These are phyloP conservation scores for Austrolebias charrua DNA, from an alignment of 2,797 vertebrate genomes.

Conservation along the genomic window DNA sequence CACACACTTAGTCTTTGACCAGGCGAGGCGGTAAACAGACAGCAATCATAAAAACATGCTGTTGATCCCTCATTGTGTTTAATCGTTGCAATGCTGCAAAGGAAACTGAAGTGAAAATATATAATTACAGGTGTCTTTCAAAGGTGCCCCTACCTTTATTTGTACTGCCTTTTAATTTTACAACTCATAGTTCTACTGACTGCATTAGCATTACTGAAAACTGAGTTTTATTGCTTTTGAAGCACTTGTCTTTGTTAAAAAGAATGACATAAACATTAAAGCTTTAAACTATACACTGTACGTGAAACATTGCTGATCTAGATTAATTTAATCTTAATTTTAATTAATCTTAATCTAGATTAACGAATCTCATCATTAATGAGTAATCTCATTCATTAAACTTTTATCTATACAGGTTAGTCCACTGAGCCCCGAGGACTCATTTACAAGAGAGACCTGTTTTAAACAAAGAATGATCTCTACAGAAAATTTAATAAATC, in stretches of 20 bases:
- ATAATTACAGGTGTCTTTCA: slow-evolving; percentile 59
- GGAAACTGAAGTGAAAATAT: slow-evolving; percentile 42
- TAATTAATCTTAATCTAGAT: too few relatives aligned
- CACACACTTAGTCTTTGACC: slow-evolving; percentile 66
- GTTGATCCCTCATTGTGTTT: slow-evolving; percentile 61
- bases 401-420: too few relatives aligned
- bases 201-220: slow-evolving; percentile 33
- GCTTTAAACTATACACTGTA: too few relatives aligned
- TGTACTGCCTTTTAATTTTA: slow-evolving; percentile 37
- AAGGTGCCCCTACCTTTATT: slow-evolving; percentile 49
- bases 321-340: too few relatives aligned
- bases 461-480: too few relatives aligned
- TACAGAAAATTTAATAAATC: too few relatives aligned
- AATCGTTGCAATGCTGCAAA: slow-evolving; percentile 50
- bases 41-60: slow-evolving; percentile 65
- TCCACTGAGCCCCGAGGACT: too few relatives aligned
- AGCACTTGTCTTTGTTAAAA: slow-evolving; percentile 4
- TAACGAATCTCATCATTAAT: too few relatives aligned
- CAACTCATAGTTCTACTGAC: slow-evolving; percentile 21
- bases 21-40: slow-evolving; percentile 66
- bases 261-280: not conserved
- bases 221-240: slow-evolving; percentile 1
- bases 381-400: too few relatives aligned
- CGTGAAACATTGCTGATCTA: too few relatives aligned
- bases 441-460: too few relatives aligned